Evolutionary conservation across 1,140 invertebrate species (phyloP).

Genomic region (Caenorhabditis inopinata): DNA sequence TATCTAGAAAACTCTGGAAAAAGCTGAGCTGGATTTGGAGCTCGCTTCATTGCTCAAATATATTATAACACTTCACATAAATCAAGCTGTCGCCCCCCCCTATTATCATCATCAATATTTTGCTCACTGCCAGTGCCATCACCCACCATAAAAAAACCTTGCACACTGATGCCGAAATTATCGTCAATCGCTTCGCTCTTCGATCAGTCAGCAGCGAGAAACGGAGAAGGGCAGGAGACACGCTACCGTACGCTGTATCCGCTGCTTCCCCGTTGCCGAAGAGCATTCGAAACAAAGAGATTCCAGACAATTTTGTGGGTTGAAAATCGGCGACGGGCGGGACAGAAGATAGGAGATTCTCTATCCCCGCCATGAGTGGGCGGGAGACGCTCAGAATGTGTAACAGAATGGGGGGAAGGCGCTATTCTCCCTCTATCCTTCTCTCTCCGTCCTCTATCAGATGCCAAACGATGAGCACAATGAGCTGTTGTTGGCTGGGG

Average conservation of each 20-base stretch:
- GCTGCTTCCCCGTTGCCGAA: neutral
- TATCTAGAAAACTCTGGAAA: too few relatives aligned
- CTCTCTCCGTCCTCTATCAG: constrained; percentile 6
- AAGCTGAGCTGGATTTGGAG: too few relatives aligned
- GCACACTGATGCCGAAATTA: neutral
- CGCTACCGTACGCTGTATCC: neutral
- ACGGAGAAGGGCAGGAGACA: too few relatives aligned
- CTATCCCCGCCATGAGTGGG: neutral
- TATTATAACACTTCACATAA: neutral
- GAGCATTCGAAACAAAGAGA: neutral
- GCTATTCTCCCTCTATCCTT: too few relatives aligned
- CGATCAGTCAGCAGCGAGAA: neutral
- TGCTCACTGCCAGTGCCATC: neutral
- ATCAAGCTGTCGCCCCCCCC: neutral
- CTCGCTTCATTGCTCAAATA: too few relatives aligned
- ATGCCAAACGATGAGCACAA: constrained; percentile 18
- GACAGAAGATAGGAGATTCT: neutral
- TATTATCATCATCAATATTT: constrained; percentile 15
- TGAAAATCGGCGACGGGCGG: neutral
- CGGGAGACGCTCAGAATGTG: neutral
- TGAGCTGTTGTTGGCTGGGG: neutral
- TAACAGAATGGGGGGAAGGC: neutral
- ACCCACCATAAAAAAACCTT: neutral
- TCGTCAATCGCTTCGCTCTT: constrained; percentile 28
- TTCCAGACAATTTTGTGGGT: constrained; percentile 16